A percentile compares a stretch with the other conserved stretches of the same genome.
phyloP scores from a whole-genome alignment of 1,140 invertebrate genomes.

The Chionoecetes opilio region DNA sequence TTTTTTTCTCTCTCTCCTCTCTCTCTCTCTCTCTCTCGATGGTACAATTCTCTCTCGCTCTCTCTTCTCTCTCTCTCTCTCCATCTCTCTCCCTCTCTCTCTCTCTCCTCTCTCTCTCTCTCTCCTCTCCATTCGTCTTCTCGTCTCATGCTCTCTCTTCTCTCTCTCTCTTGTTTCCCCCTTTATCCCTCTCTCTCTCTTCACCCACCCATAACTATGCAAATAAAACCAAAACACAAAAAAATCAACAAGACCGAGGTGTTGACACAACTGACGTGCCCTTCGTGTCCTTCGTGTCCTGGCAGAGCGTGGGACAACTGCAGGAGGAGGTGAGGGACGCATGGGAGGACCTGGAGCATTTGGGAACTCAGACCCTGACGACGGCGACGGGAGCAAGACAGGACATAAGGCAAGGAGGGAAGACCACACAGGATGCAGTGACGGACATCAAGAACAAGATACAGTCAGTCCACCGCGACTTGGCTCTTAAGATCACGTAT shows the following conservation, averaged over 20 bases:
- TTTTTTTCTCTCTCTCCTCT: too few relatives aligned
- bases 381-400: constrained; percentile 40
- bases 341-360: constrained; percentile 62
- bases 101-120: not conserved
- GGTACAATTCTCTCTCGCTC: constrained; percentile 49
- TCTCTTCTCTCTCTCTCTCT: not conserved
- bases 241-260: not conserved
- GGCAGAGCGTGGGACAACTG: constrained; percentile 33
- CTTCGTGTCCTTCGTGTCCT: not conserved
- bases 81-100: too few relatives aligned
- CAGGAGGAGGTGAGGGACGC: constrained; percentile 44
- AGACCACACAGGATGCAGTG: constrained; percentile 49
- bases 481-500: constrained; percentile 58
- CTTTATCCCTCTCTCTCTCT: constrained; percentile 22
- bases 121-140: too few relatives aligned
- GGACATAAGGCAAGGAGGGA: constrained; percentile 46
- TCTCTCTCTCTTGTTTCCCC: too few relatives aligned
- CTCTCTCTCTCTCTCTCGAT: too few relatives aligned
- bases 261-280: not conserved
- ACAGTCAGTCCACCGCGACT: constrained; percentile 57
- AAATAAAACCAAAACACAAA: too few relatives aligned
- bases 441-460: constrained; percentile 57
- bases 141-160: too few relatives aligned
- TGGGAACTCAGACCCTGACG: constrained; percentile 56
- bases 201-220: too few relatives aligned